Conservation (phyloP, 2,888 invertebrate species). For the Cristatella mucedo region DNA sequence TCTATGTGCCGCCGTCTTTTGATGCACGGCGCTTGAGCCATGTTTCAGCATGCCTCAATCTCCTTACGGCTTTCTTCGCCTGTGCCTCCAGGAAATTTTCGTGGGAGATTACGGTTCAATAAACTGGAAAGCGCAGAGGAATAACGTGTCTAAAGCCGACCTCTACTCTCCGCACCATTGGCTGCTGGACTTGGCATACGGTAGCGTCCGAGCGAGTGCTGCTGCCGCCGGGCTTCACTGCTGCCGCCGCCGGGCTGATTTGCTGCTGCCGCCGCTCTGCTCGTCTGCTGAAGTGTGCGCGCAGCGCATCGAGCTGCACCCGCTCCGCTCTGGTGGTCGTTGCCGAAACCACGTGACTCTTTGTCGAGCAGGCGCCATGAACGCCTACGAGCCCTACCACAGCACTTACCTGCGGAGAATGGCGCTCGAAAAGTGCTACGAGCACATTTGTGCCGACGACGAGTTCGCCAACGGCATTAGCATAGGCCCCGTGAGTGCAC, state of each 20-base stretch:
- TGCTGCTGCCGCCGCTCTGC: too few species aligned
- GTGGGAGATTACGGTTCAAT: constrained; percentile 17
- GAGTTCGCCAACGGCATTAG: constrained; percentile 24
- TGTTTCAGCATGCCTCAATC: neutral
- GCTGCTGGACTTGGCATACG: constrained; percentile 19
- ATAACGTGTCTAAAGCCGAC: constrained; percentile 22
- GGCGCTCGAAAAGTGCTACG: constrained; percentile 20
- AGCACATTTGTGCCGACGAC: constrained; percentile 28
- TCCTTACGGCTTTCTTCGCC: neutral
- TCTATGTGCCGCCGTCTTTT: too few species aligned
- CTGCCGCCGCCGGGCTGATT: too few species aligned
- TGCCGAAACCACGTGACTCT: neutral
- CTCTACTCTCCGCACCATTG: constrained; percentile 23
- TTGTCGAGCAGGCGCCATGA: constrained; percentile 20
- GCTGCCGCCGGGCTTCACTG: too few species aligned
- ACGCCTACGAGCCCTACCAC: constrained; percentile 21
- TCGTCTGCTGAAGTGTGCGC: too few species aligned
- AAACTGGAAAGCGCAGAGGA: constrained; percentile 21
- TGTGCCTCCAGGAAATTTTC: constrained; percentile 19
- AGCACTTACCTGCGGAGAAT: constrained; percentile 15
- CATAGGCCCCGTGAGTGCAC: constrained; percentile 31
- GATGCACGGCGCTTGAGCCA: too few species aligned
- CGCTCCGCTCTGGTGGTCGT: neutral
- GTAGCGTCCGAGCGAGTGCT: too few species aligned
- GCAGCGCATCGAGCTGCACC: too few species aligned